Percentiles rank a stretch among this genome's conserved stretches.
Conservation (phyloP, 2,888 invertebrate species). For the Andrena flavipes region DNA sequence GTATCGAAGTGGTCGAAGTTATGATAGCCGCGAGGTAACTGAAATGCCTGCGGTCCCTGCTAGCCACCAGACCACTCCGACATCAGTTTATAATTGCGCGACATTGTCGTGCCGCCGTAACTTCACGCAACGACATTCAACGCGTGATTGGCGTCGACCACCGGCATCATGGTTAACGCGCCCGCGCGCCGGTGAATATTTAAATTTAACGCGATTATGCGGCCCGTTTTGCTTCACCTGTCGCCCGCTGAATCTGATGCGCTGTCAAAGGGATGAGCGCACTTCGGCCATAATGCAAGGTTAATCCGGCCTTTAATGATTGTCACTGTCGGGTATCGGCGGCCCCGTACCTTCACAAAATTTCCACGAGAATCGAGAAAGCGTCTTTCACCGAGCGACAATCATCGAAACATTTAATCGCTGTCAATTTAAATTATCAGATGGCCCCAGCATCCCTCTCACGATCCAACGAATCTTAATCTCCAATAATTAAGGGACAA, state of each 20-base stretch:
- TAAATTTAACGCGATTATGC: conserved; percentile 61
- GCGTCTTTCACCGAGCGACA: not conserved
- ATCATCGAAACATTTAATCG: not conserved
- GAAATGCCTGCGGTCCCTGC: conserved; percentile 40
- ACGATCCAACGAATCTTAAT: not conserved
- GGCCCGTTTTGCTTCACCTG: conserved; percentile 56
- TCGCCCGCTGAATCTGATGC: conserved; percentile 50
- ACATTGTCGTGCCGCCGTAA: conserved; percentile 47
- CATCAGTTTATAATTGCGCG: conserved; percentile 60
- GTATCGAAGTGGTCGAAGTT: conserved; percentile 1
- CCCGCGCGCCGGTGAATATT: conserved; percentile 53
- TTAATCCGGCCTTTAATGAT: conserved; percentile 54
- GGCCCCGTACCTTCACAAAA: not conserved
- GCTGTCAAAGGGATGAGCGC: conserved; percentile 54
- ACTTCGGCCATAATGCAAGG: conserved; percentile 44
- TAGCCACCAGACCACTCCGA: conserved; percentile 32
- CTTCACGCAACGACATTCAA: conserved; percentile 38
- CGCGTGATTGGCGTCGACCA: conserved; percentile 56
- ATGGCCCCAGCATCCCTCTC: not conserved
- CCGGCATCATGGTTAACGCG: conserved; percentile 50
- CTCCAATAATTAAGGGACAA: not conserved
- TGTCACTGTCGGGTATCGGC: conserved; percentile 17
- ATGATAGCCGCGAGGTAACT: conserved; percentile 7
- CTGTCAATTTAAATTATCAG: not conserved
- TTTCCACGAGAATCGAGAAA: not conserved